Percentiles rank a stretch among this genome's conserved stretches.
Conservation (phyloP, 2,113 vertebrate species). For the Oreotrochilus melanogaster region DNA sequence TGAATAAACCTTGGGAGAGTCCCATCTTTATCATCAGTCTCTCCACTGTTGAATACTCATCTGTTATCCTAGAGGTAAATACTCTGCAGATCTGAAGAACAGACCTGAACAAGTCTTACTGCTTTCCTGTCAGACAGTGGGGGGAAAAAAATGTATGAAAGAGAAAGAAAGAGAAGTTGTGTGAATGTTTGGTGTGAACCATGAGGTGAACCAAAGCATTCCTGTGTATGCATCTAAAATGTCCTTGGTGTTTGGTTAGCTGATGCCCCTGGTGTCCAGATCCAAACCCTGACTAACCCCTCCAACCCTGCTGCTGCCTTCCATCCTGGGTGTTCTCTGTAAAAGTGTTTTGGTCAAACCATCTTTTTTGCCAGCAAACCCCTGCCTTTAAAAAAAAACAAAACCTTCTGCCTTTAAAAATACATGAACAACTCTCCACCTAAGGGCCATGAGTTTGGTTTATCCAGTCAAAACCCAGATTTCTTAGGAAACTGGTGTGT, state of each 20-base stretch:
- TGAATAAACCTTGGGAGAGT: neutral
- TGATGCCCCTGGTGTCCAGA: accelerated
- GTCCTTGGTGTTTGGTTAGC: neutral
- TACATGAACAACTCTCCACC: neutral
- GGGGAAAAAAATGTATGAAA: neutral
- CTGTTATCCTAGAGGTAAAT: neutral
- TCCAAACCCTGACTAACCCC: neutral
- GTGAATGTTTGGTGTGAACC: neutral
- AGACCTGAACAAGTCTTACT: neutral
- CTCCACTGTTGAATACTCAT: neutral
- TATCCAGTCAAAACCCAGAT: neutral
- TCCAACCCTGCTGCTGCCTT: neutral
- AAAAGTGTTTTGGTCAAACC: neutral
- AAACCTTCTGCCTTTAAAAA: neutral
- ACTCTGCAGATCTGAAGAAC: neutral
- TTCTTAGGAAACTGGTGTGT: neutral
- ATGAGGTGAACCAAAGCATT: neutral
- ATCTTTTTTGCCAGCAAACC: neutral
- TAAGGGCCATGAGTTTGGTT: neutral
- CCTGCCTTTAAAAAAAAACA: neutral
- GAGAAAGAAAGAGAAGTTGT: neutral
- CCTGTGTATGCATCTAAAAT: neutral
- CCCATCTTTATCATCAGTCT: neutral
- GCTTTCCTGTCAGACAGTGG: neutral
- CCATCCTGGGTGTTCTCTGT: neutral